Evolutionary conservation across 2,797 vertebrate species (phyloP).

Genomic region (Anniella stebbinsi): DNA sequence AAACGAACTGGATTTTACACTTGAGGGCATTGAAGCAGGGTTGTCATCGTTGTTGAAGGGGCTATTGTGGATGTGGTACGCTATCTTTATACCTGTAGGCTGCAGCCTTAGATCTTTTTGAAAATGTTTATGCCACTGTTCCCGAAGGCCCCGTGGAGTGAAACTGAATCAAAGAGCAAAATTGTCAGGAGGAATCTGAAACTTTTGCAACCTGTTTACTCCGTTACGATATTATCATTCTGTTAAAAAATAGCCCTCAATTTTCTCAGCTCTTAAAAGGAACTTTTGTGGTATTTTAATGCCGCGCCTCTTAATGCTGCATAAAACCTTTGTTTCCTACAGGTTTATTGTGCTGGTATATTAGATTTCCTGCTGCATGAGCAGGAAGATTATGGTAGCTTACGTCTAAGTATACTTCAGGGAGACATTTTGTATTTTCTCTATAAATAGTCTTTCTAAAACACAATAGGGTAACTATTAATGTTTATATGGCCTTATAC

Average conservation of each 20-base stretch:
- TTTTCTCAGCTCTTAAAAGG: slow-evolving; percentile 80
- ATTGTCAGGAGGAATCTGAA: slow-evolving; percentile 3
- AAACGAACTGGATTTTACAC: neutral
- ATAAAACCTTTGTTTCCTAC: slow-evolving; percentile 89
- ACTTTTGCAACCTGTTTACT: slow-evolving; percentile 49
- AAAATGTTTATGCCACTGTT: neutral
- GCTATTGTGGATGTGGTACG: neutral
- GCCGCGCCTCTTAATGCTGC: slow-evolving; percentile 84
- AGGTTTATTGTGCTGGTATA: slow-evolving; percentile 95
- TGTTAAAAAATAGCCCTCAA: slow-evolving; percentile 70
- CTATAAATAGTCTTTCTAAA: slow-evolving; percentile 90
- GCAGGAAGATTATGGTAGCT: slow-evolving; percentile 99
- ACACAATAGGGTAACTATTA: slow-evolving; percentile 84
- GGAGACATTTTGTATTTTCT: slow-evolving; percentile 92
- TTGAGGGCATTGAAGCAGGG: neutral
- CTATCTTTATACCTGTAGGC: neutral
- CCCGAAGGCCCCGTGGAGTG: neutral
- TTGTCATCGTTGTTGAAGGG: neutral
- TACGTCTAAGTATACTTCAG: slow-evolving; percentile 92
- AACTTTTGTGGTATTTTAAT: slow-evolving; percentile 81
- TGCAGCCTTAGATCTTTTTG: slow-evolving; percentile 8
- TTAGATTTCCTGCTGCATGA: slow-evolving; percentile 97
- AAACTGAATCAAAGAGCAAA: slow-evolving; percentile 36
- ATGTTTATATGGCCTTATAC: slow-evolving; percentile 84
- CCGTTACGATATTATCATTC: slow-evolving; percentile 68